Conservation (phyloP, 2,113 vertebrate species). For the Zosterops japonicus region DNA sequence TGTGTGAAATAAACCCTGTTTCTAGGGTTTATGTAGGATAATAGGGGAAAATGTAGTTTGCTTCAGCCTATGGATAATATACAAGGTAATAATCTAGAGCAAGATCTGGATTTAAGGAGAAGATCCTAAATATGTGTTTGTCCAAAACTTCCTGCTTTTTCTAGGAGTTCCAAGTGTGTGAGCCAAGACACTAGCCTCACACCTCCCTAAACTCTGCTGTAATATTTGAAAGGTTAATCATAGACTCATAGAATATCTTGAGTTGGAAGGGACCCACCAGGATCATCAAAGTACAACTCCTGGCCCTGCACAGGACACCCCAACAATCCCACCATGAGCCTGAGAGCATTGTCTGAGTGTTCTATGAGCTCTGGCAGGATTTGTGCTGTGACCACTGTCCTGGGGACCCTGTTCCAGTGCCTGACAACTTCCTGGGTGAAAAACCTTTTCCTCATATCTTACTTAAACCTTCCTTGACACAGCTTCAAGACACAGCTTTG, state of each 20-base stretch:
- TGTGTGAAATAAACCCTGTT: conserved; percentile 49
- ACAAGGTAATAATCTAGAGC: neutral
- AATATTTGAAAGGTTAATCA: neutral
- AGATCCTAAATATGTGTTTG: neutral
- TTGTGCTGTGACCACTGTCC: neutral
- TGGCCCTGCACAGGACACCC: neutral
- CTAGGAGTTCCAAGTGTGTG: neutral
- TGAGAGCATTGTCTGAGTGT: neutral
- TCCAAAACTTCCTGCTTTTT: neutral
- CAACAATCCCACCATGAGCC: neutral
- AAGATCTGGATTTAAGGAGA: neutral
- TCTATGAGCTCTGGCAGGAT: neutral
- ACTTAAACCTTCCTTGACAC: neutral
- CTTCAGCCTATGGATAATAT: neutral
- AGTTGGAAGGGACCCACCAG: neutral
- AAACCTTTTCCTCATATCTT: neutral
- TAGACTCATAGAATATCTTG: neutral
- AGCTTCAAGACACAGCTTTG: neutral
- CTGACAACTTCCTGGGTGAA: neutral
- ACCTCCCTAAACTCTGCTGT: neutral
- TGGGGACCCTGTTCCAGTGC: neutral
- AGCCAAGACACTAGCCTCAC: neutral
- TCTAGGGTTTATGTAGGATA: conserved; percentile 19
- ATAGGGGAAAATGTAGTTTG: neutral
- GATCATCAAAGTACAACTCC: neutral